Percentiles rank a stretch among this genome's conserved stretches.
Evolutionary conservation across 2,113 vertebrate genomes (phyloP).

Genomic region (Nothocercus julius): DNA sequence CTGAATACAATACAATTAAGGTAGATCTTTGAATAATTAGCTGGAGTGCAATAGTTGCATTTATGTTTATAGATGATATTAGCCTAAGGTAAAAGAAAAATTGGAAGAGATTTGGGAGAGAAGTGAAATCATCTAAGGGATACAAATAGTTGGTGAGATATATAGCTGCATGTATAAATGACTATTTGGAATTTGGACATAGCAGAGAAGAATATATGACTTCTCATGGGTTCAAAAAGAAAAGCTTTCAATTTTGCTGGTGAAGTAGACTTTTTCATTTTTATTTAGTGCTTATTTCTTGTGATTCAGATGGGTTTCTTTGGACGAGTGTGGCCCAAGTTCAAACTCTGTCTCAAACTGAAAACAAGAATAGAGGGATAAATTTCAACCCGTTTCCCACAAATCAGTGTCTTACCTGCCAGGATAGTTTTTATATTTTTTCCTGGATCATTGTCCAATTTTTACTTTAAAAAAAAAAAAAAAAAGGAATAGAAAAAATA

Average conservation of each 20-base stretch:
- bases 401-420: neutral
- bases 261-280: neutral
- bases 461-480: neutral
- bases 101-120: neutral
- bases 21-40: neutral
- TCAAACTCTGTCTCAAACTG: neutral
- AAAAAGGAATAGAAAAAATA: too few relatives aligned
- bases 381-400: rapidly evolving
- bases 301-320: neutral
- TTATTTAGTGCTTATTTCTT: neutral
- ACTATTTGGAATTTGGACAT: neutral
- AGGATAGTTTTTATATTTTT: neutral
- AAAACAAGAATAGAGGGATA: neutral
- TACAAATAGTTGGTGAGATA: neutral
- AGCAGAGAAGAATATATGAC: neutral
- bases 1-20: neutral
- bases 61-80: neutral
- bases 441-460: neutral
- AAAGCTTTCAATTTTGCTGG: neutral
- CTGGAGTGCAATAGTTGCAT: neutral
- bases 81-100: neutral
- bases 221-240: neutral
- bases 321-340: neutral
- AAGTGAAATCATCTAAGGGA: neutral
- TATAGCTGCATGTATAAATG: neutral